phyloP scores from a whole-genome alignment of 2,113 vertebrate species.

The Sterna hirundo region DNA sequence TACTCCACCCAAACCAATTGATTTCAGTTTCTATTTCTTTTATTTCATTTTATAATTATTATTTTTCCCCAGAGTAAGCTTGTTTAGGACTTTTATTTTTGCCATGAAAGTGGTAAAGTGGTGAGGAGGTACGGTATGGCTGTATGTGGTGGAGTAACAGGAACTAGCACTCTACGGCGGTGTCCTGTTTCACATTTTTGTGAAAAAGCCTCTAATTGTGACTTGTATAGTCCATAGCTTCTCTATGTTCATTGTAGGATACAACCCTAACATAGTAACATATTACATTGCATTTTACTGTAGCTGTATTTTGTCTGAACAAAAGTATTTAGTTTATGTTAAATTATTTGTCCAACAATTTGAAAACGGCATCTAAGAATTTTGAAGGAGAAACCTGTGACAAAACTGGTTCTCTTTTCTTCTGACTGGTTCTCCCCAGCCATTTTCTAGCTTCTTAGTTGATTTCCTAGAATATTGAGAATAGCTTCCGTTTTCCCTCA shows the following conservation, averaged over 20 bases:
- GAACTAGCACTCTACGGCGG: neutral
- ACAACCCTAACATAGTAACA: accelerated
- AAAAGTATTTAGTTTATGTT: neutral
- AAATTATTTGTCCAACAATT: neutral
- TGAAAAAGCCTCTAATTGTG: neutral
- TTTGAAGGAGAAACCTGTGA: neutral
- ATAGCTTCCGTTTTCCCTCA: neutral
- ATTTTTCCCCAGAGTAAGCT: neutral
- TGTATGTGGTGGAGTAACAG: neutral
- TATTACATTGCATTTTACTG: neutral
- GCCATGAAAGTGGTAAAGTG: neutral
- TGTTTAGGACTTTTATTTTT: neutral
- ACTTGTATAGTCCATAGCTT: neutral
- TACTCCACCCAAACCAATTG: neutral
- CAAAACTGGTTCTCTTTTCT: neutral
- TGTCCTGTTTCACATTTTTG: neutral
- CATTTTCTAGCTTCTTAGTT: neutral
- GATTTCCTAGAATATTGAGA: neutral
- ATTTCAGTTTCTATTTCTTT: neutral
- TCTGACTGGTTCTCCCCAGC: neutral
- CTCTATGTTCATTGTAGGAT: neutral
- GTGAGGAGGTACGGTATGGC: neutral
- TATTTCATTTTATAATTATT: neutral
- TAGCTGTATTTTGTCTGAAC: neutral
- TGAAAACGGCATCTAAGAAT: neutral